Base-by-base conservation (phyloP, 1,140 invertebrate species). In the Tetranychus cinnabarinus region DNA sequence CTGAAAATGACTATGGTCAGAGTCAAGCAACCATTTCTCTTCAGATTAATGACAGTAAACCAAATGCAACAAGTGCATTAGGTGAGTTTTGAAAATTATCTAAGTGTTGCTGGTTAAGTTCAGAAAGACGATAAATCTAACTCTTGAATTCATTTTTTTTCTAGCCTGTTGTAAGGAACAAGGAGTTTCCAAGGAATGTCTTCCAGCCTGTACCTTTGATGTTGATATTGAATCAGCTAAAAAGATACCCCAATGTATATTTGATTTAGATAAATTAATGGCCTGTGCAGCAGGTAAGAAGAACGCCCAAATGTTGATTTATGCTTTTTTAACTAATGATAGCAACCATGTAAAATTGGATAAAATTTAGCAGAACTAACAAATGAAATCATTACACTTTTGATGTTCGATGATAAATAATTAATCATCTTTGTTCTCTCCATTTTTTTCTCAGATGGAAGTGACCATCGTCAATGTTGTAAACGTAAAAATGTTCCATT, bases 221-320 rank as follows among this genome's bases (percentile, higher is more conserved):
- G 72, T 86, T 50, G 83, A 86, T 69, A 84, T 87, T 66, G 83
- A 86, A 67, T 77, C 79, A 39, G 82, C 86, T 42, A 81, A 84
- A 67, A 42, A 12, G 45, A 58, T 58, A 33, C 81, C 82, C 0
- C 79, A 84, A 67, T 88, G 85, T 69, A 79, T 86, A 63, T 76
- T 78, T 50, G 84, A 87, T 69, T 83, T 87, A 67, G 81, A 86
- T 70, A 88, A 88, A 67, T 73, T 87, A 23, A 86, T 88, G 83
- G 37, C n/a, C 12, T 63, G 62, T 57, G 62, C 62, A n/a, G 62
- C 62, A 37, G 80, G 84, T 70, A 77, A 79, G 50, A 60, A 60
- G 56, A 59, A 52, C 15, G 23, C n/a, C 50, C 50, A 52, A 52
- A 3, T 8, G 2, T 23, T 23, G 23, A 23, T 23, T 23, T 23